phyloP scores from a whole-genome alignment of 2,797 vertebrate genomes.

The Molossus alvarezi region DNA sequence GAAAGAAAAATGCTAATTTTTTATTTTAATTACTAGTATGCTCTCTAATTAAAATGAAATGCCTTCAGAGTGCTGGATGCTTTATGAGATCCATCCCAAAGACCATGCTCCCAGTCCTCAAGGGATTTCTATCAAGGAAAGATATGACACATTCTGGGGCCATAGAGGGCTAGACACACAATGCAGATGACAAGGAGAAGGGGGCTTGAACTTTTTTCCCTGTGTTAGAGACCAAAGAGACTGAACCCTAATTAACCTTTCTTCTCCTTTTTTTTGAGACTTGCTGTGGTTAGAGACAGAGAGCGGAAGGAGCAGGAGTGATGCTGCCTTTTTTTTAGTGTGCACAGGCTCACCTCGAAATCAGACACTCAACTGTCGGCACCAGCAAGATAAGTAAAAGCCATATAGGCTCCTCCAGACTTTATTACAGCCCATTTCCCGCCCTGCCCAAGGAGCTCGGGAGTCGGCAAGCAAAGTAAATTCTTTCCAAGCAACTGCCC shows the following conservation, averaged over 20 bases:
- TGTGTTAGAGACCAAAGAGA: background rate
- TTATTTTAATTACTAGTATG: conserved; percentile 78
- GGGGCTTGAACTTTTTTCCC: background rate
- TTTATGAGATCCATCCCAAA: conserved; percentile 74
- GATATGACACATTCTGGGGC: conserved; percentile 15
- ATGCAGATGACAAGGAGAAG: conserved; percentile 47
- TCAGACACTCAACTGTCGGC: conserved; percentile 6
- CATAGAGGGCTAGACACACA: conserved; percentile 24
- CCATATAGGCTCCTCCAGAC: conserved; percentile 9
- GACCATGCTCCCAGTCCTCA: conserved; percentile 30
- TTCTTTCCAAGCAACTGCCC: background rate
- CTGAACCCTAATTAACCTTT: background rate
- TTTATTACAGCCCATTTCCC: conserved; percentile 37
- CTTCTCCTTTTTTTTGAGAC: background rate
- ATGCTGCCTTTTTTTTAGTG: background rate
- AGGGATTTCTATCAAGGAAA: conserved; percentile 63
- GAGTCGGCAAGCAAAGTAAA: conserved; percentile 18
- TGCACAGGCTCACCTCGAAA: background rate
- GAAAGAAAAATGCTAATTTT: conserved; percentile 80
- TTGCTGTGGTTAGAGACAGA: conserved; percentile 43
- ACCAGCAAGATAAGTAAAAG: conserved; percentile 39
- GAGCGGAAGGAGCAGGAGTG: background rate
- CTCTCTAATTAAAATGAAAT: conserved; percentile 80
- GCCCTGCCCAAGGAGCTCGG: conserved; percentile 19
- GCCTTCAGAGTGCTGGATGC: conserved; percentile 34